A percentile compares a stretch with the other conserved stretches of the same genome.
phyloP scores from a whole-genome alignment of 2,888 invertebrate genomes.

The Drosophila mimica region DNA sequence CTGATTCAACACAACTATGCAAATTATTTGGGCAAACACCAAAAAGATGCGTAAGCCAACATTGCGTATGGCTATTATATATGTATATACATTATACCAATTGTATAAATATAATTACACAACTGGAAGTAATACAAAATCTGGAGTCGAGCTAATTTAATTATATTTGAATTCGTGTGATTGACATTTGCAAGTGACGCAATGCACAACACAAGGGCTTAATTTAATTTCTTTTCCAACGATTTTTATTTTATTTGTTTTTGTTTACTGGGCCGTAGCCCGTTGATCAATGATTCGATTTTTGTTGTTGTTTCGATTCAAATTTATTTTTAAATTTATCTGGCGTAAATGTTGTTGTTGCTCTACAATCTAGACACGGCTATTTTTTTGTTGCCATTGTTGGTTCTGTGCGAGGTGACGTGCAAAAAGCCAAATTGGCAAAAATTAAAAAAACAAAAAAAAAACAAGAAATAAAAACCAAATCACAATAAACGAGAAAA shows the following conservation, averaged over 20 bases:
- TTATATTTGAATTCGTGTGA: conserved; percentile 26
- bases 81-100: conserved; percentile 9
- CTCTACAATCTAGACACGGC: conserved; percentile 46
- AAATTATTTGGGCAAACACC: conserved; percentile 43
- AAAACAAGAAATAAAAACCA: conserved; percentile 24
- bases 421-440: conserved; percentile 58
- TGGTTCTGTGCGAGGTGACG: conserved; percentile 41
- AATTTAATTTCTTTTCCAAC: conserved; percentile 33
- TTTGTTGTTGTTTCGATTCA: conserved; percentile 25
- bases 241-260: conserved; percentile 35
- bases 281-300: conserved; percentile 36
- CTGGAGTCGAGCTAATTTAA: conserved; percentile 26
- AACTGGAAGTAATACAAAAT: conserved; percentile 15
- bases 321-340: conserved; percentile 40
- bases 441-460: conserved; percentile 21
- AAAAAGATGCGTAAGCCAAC: conserved; percentile 42
- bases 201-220: conserved; percentile 39
- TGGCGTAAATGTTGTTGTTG: conserved; percentile 27
- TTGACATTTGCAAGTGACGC: conserved; percentile 61
- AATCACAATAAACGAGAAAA: conserved; percentile 44
- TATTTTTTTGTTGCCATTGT: conserved; percentile 31
- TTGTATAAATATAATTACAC: conserved; percentile 32
- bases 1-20: conserved; percentile 32
- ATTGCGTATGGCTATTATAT: conserved; percentile 40
- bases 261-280: conserved; percentile 48